Conservation (phyloP, 2,888 invertebrate genomes). For the Lepidochitona cinerea region DNA sequence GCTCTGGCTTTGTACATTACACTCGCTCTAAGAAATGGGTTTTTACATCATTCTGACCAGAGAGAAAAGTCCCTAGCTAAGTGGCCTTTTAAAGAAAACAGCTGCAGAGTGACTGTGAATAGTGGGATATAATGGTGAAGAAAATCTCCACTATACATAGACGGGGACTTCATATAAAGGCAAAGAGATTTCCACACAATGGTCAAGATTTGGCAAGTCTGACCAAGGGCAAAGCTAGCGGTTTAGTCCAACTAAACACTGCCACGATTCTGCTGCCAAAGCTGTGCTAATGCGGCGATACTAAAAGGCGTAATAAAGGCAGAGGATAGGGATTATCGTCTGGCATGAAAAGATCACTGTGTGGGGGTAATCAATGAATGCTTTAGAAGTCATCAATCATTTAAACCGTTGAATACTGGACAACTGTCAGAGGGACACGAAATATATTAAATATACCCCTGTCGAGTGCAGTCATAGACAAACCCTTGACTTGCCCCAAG, state of each 20-base stretch:
- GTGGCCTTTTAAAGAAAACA: constrained; percentile 8
- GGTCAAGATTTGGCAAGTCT: not conserved
- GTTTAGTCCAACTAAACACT: no score
- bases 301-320: constrained; percentile 1
- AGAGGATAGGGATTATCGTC: not conserved
- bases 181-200: not conserved
- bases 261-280: no score
- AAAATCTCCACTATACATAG: not conserved
- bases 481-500: no score
- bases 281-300: not conserved
- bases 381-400: constrained; percentile 3
- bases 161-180: no score
- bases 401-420: not conserved
- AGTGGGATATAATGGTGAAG: not conserved
- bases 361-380: not conserved
- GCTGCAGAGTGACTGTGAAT: constrained; percentile 2
- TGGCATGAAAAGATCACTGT: not conserved
- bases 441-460: not conserved
- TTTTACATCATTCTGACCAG: constrained; percentile 1
- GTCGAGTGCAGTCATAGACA: not conserved
- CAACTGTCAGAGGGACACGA: not conserved
- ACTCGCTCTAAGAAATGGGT: not conserved
- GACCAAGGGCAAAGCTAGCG: not conserved
- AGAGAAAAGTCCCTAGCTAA: not conserved
- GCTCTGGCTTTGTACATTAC: not conserved